Conservation (phyloP, 2,797 vertebrate genomes). For the Aphelocoma californica region DNA sequence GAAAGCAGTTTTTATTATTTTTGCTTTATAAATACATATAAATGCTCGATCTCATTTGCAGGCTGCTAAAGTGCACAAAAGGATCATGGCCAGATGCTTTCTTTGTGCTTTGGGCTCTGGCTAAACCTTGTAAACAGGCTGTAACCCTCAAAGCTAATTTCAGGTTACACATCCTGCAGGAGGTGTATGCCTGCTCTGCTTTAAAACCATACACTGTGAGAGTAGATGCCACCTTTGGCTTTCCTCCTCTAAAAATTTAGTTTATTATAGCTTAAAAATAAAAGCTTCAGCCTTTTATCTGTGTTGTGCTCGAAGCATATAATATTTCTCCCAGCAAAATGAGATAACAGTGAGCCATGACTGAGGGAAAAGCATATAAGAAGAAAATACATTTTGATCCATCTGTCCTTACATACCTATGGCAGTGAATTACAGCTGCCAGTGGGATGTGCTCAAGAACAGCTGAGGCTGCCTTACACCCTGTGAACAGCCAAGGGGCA, state of each 20-base stretch:
- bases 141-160: background rate
- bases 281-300: background rate
- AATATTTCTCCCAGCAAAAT: background rate
- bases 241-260: background rate
- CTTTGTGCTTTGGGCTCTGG: background rate
- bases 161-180: background rate
- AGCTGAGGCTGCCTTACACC: background rate
- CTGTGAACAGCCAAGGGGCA: background rate
- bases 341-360: background rate
- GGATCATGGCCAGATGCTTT: background rate
- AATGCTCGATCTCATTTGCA: background rate
- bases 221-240: background rate
- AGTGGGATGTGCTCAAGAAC: background rate
- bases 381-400: background rate
- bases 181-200: background rate
- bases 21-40: background rate
- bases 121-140: background rate
- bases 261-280: background rate
- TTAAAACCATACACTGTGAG: fast-evolving
- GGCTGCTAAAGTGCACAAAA: background rate
- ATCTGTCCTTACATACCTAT: fast-evolving
- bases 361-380: background rate
- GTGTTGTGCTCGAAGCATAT: background rate
- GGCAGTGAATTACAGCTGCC: background rate
- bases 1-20: background rate